Conservation (phyloP, 2,113 vertebrate species). For the Caretta caretta region DNA sequence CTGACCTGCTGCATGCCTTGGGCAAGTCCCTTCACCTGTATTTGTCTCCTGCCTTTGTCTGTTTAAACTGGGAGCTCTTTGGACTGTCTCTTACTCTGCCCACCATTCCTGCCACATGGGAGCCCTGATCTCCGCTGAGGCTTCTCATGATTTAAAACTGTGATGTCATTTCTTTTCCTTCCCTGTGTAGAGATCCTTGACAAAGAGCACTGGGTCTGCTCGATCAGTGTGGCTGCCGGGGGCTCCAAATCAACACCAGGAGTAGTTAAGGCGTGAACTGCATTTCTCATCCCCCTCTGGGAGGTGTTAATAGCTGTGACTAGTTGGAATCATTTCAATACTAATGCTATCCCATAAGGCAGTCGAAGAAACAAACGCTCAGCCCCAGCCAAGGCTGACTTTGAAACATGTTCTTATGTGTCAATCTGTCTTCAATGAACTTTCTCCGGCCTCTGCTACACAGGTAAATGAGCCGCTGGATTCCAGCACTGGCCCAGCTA, state of each 20-base stretch:
- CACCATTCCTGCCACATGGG: too few species aligned
- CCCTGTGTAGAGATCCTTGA: background rate
- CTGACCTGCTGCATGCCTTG: background rate
- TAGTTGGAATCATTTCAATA: conserved; percentile 50
- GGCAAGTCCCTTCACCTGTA: background rate
- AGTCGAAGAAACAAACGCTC: conserved; percentile 49
- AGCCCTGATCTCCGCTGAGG: background rate
- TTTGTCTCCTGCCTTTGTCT: background rate
- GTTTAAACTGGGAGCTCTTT: background rate
- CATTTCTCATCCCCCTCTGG: background rate
- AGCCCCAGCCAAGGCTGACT: conserved; percentile 8
- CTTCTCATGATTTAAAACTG: background rate
- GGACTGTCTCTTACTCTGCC: too few species aligned
- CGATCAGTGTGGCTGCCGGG: background rate
- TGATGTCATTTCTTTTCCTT: accelerated
- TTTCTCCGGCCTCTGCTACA: background rate
- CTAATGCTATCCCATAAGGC: background rate
- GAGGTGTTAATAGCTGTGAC: conserved; percentile 48
- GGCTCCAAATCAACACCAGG: background rate
- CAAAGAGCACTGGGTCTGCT: background rate
- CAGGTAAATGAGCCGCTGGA: background rate
- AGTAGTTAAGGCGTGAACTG: conserved; percentile 37
- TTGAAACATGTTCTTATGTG: background rate
- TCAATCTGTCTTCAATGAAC: background rate
- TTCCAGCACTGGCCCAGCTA: background rate